Conservation (phyloP, 2,888 invertebrate species). For the Caenorhabditis zanzibari region DNA sequence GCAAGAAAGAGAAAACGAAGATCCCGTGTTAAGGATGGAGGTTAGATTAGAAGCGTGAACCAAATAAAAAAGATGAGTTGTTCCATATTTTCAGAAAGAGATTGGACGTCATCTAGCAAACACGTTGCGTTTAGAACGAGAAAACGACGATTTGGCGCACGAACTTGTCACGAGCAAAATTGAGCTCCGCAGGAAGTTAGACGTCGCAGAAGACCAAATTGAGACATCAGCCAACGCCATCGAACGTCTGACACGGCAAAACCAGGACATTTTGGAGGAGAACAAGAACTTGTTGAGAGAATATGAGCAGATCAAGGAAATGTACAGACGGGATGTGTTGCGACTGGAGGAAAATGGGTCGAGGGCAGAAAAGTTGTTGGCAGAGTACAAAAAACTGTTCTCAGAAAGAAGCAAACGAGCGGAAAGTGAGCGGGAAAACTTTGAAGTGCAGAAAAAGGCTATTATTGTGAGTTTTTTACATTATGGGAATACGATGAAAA, state of each 20-base stretch:
- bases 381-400: conserved; percentile 79
- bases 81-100: conserved; percentile 74
- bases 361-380: conserved; percentile 83
- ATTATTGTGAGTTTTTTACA: conserved; percentile 73
- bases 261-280: conserved; percentile 89
- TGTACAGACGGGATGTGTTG: conserved; percentile 89
- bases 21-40: conserved; percentile 85
- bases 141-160: conserved; percentile 87
- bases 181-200: conserved; percentile 86
- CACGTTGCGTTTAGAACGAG: conserved; percentile 86
- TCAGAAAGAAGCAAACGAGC: conserved; percentile 74
- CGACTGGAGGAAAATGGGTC: conserved; percentile 83
- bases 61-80: background rate
- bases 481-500: too few relatives aligned
- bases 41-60: conserved; percentile 73
- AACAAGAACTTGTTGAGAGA: conserved; percentile 87
- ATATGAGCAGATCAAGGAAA: conserved; percentile 86
- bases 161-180: conserved; percentile 86
- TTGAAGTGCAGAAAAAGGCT: conserved; percentile 75
- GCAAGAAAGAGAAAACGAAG: conserved; percentile 84
- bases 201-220: conserved; percentile 76
- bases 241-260: conserved; percentile 83
- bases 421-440: conserved; percentile 75
- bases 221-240: conserved; percentile 68
- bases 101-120: conserved; percentile 83